Percentiles rank a stretch among this genome's conserved stretches.
phyloP scores from a whole-genome alignment of 2,888 invertebrate genomes.

The Choreutis nemorana region DNA sequence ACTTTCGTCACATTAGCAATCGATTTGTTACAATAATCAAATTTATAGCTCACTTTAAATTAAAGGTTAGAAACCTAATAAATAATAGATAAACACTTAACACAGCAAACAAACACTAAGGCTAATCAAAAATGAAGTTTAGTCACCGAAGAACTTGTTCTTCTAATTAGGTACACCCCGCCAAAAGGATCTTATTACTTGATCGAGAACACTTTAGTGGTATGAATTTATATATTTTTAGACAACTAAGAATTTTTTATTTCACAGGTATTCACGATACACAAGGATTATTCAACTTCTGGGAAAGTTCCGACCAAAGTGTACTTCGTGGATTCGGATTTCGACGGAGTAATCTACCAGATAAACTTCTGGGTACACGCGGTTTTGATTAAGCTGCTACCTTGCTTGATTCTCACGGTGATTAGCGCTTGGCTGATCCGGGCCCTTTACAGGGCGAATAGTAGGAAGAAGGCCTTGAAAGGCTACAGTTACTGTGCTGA shows the following conservation, averaged over 20 bases:
- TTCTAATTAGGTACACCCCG: too few species aligned
- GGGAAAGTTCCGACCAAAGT: constrained; percentile 36
- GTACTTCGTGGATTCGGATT: constrained; percentile 62
- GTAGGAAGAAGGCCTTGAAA: constrained; percentile 69
- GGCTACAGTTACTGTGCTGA: constrained; percentile 49
- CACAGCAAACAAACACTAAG: too few species aligned
- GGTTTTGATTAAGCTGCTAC: constrained; percentile 80
- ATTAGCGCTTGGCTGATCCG: constrained; percentile 78
- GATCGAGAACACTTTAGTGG: too few species aligned
- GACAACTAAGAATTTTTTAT: constrained; percentile 2
- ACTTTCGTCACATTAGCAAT: too few species aligned
- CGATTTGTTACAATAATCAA: too few species aligned
- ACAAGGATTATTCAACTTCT: constrained; percentile 24
- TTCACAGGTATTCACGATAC: constrained; percentile 55
- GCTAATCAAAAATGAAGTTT: too few species aligned
- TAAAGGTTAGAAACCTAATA: too few species aligned
- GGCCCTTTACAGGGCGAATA: constrained; percentile 73
- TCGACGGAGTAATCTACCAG: constrained; percentile 68
- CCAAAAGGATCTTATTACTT: too few species aligned
- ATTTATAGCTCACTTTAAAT: too few species aligned
- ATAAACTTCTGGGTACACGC: constrained; percentile 85
- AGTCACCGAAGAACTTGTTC: too few species aligned
- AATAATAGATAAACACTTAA: too few species aligned
- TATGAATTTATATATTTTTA: too few species aligned
- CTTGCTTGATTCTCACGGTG: constrained; percentile 79